Base-by-base conservation (phyloP, 2,888 invertebrate species). In the Apomyelois bistriatella region DNA sequence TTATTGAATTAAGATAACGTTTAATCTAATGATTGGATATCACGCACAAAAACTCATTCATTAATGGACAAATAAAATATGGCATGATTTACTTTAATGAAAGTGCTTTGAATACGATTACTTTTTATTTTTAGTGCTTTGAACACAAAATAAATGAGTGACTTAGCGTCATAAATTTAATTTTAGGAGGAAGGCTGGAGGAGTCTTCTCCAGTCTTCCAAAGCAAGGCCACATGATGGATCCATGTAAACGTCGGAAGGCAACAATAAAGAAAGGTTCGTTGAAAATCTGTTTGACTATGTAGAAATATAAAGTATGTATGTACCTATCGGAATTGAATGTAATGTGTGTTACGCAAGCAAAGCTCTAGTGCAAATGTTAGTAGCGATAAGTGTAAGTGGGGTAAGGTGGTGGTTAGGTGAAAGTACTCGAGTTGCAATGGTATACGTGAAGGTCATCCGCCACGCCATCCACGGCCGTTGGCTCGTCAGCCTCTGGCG, bases 331-430 rank as follows among this genome's bases (percentile, higher is more conserved):
- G n/a, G 37, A 3, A 12, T 37, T 12, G n/a, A n/a, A 7, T 16
- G 13, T 32, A 32, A 32, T 28, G 12, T 40, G 32, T 54, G 59
- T 82, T 77, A 73, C 62, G 77, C 68, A 78, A 78, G 55, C 55
- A 42, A 56, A 68, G 67, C 58, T 74, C 67, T 69, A 72, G 63
- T 69, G 66, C 60, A 68, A 66, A 75, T 79, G 77, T 80, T 75
- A 60, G 67, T 52, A 64, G 67, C 67, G 73, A 75, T 80, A 75
- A 76, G 68, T 71, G 70, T 69, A 79, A 79, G 74, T 79, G 71
- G 76, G 74, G 72, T 81, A 79, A 73, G 63, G 65, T 71, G 66
- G 72, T 74, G 70, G 71, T 68, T 67, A 76, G 82, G 86, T 86
- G 86, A 87, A 86, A 87, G 86, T 81, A 74, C 68, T 64, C 71